These are phyloP conservation scores for Pterostichus madidus DNA, from an alignment of 2,888 invertebrate genomes.

Conservation along the genomic window DNA sequence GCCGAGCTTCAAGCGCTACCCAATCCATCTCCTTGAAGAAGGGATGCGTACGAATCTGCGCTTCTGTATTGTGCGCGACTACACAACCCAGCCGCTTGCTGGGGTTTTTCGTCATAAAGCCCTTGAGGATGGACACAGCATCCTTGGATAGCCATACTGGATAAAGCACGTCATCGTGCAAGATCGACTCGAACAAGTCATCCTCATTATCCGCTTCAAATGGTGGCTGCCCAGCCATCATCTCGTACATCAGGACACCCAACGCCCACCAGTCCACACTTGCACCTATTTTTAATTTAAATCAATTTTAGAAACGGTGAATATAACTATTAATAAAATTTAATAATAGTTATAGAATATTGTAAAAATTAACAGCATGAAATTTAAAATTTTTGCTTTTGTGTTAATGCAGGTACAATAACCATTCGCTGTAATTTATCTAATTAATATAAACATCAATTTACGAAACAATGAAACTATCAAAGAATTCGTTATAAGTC, in stretches of 20 bases:
- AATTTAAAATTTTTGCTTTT: no score
- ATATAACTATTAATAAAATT: no score
- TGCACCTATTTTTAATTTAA: conserved; percentile 79
- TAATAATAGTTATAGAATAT: no score
- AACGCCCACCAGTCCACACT: conserved; percentile 98
- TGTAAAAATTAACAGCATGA: no score
- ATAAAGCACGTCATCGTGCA: conserved; percentile 98
- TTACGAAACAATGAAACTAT: no score
- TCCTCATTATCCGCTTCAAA: conserved; percentile 99
- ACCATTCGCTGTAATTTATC: no score
- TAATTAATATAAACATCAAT: no score
- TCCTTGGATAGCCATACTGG: conserved; percentile 97
- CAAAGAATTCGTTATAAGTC: no score
- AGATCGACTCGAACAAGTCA: conserved; percentile 98
- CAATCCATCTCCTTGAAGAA: conserved; percentile 98
- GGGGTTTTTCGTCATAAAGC: conserved; percentile 99
- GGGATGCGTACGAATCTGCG: conserved; percentile 92
- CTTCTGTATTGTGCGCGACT: conserved; percentile 85
- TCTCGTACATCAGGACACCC: conserved; percentile 99
- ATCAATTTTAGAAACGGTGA: conserved; percentile 70
- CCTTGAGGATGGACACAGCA: conserved; percentile 94
- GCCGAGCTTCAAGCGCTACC: conserved; percentile 93
- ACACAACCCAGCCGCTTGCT: conserved; percentile 95
- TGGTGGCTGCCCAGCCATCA: conserved; percentile 99
- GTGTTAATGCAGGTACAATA: no score